Base-by-base conservation (phyloP, 2,113 vertebrate genomes). In the Pholis gunnellus region DNA sequence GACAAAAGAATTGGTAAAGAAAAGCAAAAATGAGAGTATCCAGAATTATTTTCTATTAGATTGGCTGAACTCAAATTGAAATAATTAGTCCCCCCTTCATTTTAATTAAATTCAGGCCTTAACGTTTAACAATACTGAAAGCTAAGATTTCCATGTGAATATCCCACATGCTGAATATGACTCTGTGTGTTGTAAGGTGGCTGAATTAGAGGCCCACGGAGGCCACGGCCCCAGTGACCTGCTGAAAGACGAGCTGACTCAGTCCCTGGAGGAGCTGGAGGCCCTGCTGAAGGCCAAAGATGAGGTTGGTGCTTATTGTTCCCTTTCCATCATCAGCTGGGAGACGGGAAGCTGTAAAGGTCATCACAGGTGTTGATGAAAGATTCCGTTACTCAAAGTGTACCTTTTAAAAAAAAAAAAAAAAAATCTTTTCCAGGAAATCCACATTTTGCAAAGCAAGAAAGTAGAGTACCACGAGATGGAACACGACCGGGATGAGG, bases 261-360 rank as follows among this genome's bases (percentile, higher is more conserved):
- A 96, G 25, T 96, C 94, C 0, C 89, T 98, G 91, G 97, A 97
- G 86, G 97, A 98, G 81, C 93, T 99, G 90, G 97, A 99, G 75
- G 93, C 96, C 0, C 92, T 98, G 64, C 94, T 99, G 81, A 97
- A 97, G 90, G 96, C 97, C 31, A 99, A 97, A 71, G 98, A 99
- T 0, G 97, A 99, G 97, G 98, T 98, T 72, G 86, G 46, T 72
- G 25, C 63, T 64, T 0, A n/a, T 20, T 60, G 13, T 11, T n/a
- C 20, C n/a, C 22, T 14, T 42, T 54, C 64, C 7, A 20, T 44
- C 2, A 20, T 65, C 38, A 36, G 54, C 66, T 8, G 17, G 3
- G 56, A 76, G 52, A 22, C 9, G n/a, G 6, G n/a, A 29, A 44
- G 52, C 44, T 50, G 46, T 5, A 0, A 5, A 27, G 4, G 2